Conservation (phyloP, 2,113 vertebrate genomes). For the Cavia aperea region DNA sequence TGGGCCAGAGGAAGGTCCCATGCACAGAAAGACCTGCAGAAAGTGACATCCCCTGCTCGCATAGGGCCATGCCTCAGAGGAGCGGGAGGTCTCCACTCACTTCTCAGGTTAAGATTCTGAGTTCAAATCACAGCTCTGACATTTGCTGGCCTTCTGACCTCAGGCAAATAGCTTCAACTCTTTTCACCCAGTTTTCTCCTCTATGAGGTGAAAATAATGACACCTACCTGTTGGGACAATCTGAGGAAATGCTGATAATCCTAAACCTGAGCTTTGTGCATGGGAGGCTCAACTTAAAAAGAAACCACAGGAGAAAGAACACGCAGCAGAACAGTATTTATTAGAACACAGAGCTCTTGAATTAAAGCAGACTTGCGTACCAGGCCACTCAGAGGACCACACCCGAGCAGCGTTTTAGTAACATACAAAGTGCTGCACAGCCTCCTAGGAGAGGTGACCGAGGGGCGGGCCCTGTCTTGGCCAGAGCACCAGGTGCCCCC, state of each 20-base stretch:
- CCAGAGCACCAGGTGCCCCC: neutral
- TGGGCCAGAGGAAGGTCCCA: neutral
- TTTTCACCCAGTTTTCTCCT: neutral
- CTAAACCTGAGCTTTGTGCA: neutral
- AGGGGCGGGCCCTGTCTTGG: neutral
- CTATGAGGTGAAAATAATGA: neutral
- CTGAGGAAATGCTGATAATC: neutral
- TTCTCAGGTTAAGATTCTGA: neutral
- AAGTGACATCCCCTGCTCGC: neutral
- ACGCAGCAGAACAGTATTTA: neutral
- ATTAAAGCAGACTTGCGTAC: neutral
- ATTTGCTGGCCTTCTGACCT: neutral
- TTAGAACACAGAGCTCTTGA: neutral
- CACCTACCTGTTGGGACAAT: neutral
- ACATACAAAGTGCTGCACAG: neutral
- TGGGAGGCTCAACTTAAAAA: fast-evolving
- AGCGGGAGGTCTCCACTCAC: neutral
- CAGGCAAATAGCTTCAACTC: neutral
- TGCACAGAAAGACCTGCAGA: neutral
- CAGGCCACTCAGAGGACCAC: neutral
- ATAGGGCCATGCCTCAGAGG: neutral
- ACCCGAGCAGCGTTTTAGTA: neutral
- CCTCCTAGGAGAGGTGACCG: neutral
- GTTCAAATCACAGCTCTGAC: neutral
- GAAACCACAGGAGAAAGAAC: neutral